Base-by-base conservation (phyloP, 2,888 invertebrate species). In the Melipona bicolor region DNA sequence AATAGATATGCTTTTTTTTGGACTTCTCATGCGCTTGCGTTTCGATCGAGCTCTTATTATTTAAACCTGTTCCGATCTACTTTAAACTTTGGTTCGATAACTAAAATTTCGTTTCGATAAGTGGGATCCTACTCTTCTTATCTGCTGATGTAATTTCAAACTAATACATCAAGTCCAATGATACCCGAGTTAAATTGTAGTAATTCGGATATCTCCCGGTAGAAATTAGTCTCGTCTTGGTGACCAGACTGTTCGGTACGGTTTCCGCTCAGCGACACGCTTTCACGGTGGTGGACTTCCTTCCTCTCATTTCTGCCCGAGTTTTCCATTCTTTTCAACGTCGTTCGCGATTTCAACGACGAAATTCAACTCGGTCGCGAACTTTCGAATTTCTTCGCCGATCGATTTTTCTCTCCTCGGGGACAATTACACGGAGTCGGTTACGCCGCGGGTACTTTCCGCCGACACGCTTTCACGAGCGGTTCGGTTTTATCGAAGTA, bases 381-480 rank as follows among this genome's bases (percentile, higher is more conserved):
- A 82, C 86, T 86, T 86, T 86, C 83, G 72, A 85, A 85, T 86
- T 83, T 83, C 82, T 85, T 85, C 72, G 78, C 13, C 70, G 79
- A 78, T 76, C 81, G 81, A 71, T 81, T 80, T 78, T 86, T 81
- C 75, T 77, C 32, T 59, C 32, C 32, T 64, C 59, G 69, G 65
- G 78, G 79, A 79, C 82, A 77, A 85, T 81, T 70, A 64, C 67
- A 32, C 49, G 52, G 17, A 13, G 24, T 59, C 74, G 71, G 73
- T 77, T 54, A 79, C 81, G 84, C 52, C 50, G 24, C 15, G 67
- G 65, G 36, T n/a, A 70, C 81, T 65, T 65, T 73, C 75, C 49
- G 52, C 27, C 81, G 87, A 87, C 77, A 87, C 87, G 85, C 88
- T 89, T 89, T 89, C 89, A 77, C 80, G 87, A 79, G 62, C 84